Conservation (phyloP, 2,113 vertebrate genomes). For the Anolis carolinensis region DNA sequence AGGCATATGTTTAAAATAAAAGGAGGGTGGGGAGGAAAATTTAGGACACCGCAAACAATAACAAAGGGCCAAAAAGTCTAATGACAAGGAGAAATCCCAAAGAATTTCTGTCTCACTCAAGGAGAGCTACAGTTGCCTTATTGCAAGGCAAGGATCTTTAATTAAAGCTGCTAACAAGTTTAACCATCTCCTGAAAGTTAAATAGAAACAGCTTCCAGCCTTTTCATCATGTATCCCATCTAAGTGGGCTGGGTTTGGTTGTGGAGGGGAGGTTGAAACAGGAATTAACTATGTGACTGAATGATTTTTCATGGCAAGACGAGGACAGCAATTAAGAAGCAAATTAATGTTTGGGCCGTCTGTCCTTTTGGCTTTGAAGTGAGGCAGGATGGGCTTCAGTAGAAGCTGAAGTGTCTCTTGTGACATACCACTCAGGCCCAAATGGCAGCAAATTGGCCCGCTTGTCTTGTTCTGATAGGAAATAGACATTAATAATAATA, state of each 20-base stretch:
- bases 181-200: slow-evolving; percentile 56
- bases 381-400: slow-evolving; percentile 65
- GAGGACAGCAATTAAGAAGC: slow-evolving; percentile 69
- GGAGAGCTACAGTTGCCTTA: slow-evolving; percentile 63
- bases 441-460: slow-evolving; percentile 52
- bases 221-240: slow-evolving; percentile 60
- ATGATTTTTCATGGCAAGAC: slow-evolving; percentile 68
- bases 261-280: slow-evolving; percentile 32
- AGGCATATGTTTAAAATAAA: slow-evolving; percentile 62
- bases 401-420: slow-evolving; percentile 52
- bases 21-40: slow-evolving; percentile 44
- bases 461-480: slow-evolving; percentile 62
- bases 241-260: slow-evolving; percentile 58
- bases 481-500: slow-evolving; percentile 56
- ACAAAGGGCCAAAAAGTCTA: slow-evolving; percentile 80
- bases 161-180: slow-evolving; percentile 46
- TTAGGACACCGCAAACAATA: slow-evolving; percentile 73
- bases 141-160: slow-evolving; percentile 54
- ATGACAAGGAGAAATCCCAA: slow-evolving; percentile 81
- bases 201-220: slow-evolving; percentile 31
- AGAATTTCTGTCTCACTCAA: slow-evolving; percentile 82
- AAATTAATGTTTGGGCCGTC: slow-evolving; percentile 72
- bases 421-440: slow-evolving; percentile 46
- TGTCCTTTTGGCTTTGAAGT: slow-evolving; percentile 72
- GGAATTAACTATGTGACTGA: slow-evolving; percentile 71